phyloP scores from a whole-genome alignment of 2,888 invertebrate genomes.

The Mythimna ferrago region DNA sequence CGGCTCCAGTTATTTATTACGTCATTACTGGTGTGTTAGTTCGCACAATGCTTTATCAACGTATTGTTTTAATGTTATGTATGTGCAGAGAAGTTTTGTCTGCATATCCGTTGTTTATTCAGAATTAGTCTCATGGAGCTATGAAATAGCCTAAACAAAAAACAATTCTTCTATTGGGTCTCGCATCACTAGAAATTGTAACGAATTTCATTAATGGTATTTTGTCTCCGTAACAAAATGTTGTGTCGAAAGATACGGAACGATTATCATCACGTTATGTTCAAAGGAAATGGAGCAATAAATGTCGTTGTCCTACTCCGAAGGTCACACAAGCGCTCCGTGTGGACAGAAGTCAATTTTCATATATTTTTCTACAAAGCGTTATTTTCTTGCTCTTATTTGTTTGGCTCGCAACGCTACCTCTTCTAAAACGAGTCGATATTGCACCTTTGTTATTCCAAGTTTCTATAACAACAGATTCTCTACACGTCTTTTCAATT shows the following conservation, averaged over 20 bases:
- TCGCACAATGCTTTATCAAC: constrained; percentile 49
- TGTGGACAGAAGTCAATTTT: constrained; percentile 36
- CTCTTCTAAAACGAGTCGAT: constrained; percentile 57
- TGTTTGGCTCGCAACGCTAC: constrained; percentile 53
- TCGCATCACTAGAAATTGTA: constrained; percentile 25
- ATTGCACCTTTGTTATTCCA: constrained; percentile 66
- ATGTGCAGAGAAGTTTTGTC: constrained; percentile 40
- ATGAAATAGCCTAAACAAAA: constrained; percentile 33
- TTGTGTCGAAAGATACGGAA: constrained; percentile 41
- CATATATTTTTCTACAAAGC: constrained; percentile 45
- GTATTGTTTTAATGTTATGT: constrained; percentile 55
- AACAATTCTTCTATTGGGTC: constrained; percentile 24
- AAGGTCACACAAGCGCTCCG: constrained; percentile 47
- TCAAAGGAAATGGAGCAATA: constrained; percentile 57
- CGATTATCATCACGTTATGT: constrained; percentile 55
- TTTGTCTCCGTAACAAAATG: constrained; percentile 49
- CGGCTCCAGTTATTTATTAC: constrained; percentile 61
- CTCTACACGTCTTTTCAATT: constrained; percentile 66
- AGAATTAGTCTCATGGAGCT: constrained; percentile 28
- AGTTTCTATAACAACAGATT: constrained; percentile 62
- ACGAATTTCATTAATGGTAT: constrained; percentile 41
- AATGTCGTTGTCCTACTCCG: constrained; percentile 47
- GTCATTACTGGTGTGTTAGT: constrained; percentile 61
- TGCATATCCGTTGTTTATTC: constrained; percentile 50
- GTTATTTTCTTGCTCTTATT: constrained; percentile 57